Evolutionary conservation across 1,140 invertebrate genomes (phyloP).

Genomic region (Rhopalosiphum maidis): DNA sequence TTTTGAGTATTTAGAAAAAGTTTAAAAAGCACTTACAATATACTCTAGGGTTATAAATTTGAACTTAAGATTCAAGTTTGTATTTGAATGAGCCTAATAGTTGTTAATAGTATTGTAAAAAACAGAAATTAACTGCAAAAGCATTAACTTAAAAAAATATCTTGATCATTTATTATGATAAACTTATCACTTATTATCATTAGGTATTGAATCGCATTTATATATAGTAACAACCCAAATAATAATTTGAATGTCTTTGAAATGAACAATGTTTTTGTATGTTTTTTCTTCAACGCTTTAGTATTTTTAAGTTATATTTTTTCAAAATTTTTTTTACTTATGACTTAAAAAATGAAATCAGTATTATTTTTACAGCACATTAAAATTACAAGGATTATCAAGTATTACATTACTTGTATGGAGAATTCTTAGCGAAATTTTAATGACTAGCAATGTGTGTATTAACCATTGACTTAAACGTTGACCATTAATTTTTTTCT

Average conservation of each 20-base stretch:
- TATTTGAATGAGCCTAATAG: background rate
- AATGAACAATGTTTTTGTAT: background rate
- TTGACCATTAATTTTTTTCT: background rate
- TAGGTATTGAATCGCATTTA: background rate
- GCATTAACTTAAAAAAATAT: background rate
- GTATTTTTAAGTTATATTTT: background rate
- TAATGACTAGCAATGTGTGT: background rate
- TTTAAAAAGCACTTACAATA: too few species aligned
- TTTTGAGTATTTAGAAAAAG: too few species aligned
- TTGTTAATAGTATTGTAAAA: background rate
- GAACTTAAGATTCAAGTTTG: too few species aligned
- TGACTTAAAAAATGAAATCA: background rate
- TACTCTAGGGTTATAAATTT: too few species aligned
- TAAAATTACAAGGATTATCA: constrained; percentile 8
- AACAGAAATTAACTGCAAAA: background rate
- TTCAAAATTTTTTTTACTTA: background rate
- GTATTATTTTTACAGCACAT: background rate
- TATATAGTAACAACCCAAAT: background rate
- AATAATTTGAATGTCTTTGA: background rate
- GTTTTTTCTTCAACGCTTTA: background rate
- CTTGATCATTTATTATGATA: background rate
- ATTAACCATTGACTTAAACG: background rate
- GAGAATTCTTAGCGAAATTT: background rate
- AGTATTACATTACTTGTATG: background rate
- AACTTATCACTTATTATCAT: too few species aligned